Percentiles rank a stretch among this genome's conserved stretches.
These are phyloP conservation scores for Glyptemys insculpta DNA, from an alignment of 2,797 vertebrate genomes.

Conservation along the genomic window DNA sequence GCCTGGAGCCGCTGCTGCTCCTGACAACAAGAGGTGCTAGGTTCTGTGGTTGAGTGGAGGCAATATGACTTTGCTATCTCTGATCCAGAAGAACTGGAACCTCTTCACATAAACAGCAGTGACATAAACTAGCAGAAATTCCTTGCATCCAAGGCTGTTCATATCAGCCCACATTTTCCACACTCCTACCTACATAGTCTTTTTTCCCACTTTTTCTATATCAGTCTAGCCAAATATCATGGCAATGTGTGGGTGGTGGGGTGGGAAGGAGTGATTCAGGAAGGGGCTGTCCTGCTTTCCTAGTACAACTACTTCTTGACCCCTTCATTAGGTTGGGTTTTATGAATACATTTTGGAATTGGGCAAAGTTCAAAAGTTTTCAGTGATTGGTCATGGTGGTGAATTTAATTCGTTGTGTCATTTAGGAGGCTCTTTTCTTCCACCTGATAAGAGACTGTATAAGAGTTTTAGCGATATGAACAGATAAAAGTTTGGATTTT, in stretches of 20 bases:
- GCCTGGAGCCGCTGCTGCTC: too few relatives aligned
- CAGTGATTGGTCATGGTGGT: background rate
- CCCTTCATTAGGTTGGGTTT: background rate
- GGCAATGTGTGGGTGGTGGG: background rate
- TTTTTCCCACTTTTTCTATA: background rate
- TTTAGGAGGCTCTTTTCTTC: background rate
- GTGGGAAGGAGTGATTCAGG: slow-evolving; percentile 10
- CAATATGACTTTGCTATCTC: background rate
- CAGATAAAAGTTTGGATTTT: background rate
- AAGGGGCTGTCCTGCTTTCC: background rate
- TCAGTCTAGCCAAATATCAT: background rate
- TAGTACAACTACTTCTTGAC: background rate
- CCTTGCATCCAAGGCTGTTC: background rate
- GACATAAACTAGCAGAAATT: background rate
- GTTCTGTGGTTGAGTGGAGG: background rate
- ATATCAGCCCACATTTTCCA: background rate
- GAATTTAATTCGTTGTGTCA: background rate
- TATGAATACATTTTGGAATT: background rate
- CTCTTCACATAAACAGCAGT: background rate
- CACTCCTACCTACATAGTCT: background rate
- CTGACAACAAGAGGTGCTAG: background rate
- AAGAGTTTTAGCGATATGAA: background rate
- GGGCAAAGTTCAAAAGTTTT: background rate
- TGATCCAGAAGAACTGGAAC: background rate
- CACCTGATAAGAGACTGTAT: background rate